A percentile compares a stretch with the other conserved stretches of the same genome.
Conservation (phyloP, 2,113 vertebrate genomes). For the Poeciliopsis retropinna region DNA sequence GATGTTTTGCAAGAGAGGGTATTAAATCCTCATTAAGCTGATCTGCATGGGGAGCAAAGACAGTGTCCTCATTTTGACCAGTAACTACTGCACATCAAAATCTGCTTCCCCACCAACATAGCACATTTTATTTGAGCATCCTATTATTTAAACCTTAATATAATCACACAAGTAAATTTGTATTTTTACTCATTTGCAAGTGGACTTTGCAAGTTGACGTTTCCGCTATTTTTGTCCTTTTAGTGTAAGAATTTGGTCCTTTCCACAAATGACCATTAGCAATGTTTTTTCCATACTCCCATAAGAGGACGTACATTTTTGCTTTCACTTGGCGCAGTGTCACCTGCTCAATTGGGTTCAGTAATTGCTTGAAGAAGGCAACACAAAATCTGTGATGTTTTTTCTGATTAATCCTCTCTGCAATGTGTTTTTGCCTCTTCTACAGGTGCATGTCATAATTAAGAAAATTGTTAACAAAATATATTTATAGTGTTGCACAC, state of each 20-base stretch:
- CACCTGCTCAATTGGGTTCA: conserved; percentile 47
- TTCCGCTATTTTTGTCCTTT: conserved; percentile 40
- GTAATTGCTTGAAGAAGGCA: conserved; percentile 60
- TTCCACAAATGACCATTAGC: conserved; percentile 68
- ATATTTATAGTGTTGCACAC: background rate
- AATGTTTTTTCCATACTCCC: conserved; percentile 54
- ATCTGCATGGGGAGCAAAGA: conserved; percentile 54
- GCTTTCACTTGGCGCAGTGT: conserved; percentile 56
- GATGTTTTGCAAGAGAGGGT: conserved; percentile 67
- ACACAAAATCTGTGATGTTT: conserved; percentile 55
- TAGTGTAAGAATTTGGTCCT: conserved; percentile 61
- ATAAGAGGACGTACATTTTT: conserved; percentile 65
- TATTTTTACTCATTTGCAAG: conserved; percentile 31
- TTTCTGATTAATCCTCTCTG: conserved; percentile 41
- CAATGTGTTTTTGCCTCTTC: conserved; percentile 16
- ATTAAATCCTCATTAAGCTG: conserved; percentile 74
- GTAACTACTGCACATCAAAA: conserved; percentile 38
- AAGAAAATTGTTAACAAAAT: background rate
- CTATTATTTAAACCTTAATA: conserved; percentile 36
- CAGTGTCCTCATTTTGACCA: conserved; percentile 60
- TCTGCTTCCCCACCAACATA: conserved; percentile 14
- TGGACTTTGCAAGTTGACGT: conserved; percentile 41
- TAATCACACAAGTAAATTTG: conserved; percentile 37
- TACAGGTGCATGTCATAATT: background rate
- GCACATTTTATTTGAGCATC: conserved; percentile 30